Base-by-base conservation (phyloP, 1,140 invertebrate species). In the Euborellia annulipes region DNA sequence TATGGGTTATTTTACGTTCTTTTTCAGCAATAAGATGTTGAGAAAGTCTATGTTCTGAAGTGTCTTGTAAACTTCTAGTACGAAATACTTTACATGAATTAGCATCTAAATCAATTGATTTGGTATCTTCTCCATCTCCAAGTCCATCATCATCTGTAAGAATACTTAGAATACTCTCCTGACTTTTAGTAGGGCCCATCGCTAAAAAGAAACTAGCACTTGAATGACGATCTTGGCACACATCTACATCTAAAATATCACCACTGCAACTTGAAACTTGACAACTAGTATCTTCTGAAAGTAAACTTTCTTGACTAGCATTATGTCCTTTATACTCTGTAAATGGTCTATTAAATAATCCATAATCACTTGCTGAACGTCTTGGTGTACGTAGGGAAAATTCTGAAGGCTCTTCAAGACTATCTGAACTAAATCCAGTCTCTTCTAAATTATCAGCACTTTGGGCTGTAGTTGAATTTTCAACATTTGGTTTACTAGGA, bases 131-230 rank as follows among this genome's bases (percentile, higher is more conserved):
- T 11, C 23, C 23, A 27, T 27, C 23, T 27, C 23, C 23, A 27
- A 27, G 23, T 27, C 23, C 23, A 27, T 27, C 23, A 45, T 83
- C 82, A 60, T 84, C 82, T 0, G 80, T 84, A 3, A 85, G 55
- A 23, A 86, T 75, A 52, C 81, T 84, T 57, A 85, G 55, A 23
- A 86, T 75, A 52, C 81, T 84, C 56, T 85, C 82, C 52, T 83
- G 66, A 41, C 80, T 84, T 56, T 81, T 77, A 16, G 62, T 54
- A 2, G 61, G 54, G 0, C 36, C 9, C 16, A 39, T 19, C 9
- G 63, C 65, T 3, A 69, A 16, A 42, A 69, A 70, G 49, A 70
- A 73, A 50, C 72, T 73, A 0, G 67, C 62, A 51, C 62, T 66
- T 0, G 64, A 67, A 21, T 68, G 65, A 32, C 68, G 53, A 19